These are phyloP conservation scores for Stigmatopora nigra DNA, from an alignment of 2,113 vertebrate species.

Conservation along the genomic window DNA sequence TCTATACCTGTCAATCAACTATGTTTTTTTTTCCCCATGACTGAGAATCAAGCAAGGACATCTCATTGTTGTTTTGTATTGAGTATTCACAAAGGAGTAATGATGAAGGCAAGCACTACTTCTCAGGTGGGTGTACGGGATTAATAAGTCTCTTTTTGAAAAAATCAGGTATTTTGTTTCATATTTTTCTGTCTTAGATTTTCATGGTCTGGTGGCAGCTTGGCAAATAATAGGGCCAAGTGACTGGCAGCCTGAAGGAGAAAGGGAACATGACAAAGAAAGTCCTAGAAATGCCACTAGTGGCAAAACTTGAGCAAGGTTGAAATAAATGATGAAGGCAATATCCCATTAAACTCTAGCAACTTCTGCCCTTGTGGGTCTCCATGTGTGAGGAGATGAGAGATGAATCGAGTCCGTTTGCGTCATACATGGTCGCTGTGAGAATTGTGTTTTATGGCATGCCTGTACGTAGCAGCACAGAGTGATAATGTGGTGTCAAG, in stretches of 20 bases:
- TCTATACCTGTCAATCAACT: neutral
- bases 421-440: constrained; percentile 38
- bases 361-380: constrained; percentile 42
- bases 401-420: constrained; percentile 27
- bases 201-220: constrained; percentile 44
- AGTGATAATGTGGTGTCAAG: constrained; percentile 69
- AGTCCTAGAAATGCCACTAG: constrained; percentile 26
- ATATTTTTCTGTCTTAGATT: constrained; percentile 47
- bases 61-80: constrained; percentile 18
- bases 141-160: constrained; percentile 32
- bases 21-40: constrained; percentile 18
- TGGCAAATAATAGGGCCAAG: constrained; percentile 23
- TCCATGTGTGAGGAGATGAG: constrained; percentile 42
- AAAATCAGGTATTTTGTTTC: constrained; percentile 49
- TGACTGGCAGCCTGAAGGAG: constrained; percentile 32
- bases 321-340: constrained; percentile 49
- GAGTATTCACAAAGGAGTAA: constrained; percentile 9
- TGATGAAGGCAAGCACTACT: constrained; percentile 12
- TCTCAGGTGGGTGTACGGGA: constrained; percentile 15
- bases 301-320: constrained; percentile 51
- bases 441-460: constrained; percentile 64
- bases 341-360: constrained; percentile 48
- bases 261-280: constrained; percentile 6
- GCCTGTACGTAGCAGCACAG: constrained; percentile 58
- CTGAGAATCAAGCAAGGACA: constrained; percentile 4